phyloP scores from a whole-genome alignment of 2,113 vertebrate species.

The Mastomys coucha region DNA sequence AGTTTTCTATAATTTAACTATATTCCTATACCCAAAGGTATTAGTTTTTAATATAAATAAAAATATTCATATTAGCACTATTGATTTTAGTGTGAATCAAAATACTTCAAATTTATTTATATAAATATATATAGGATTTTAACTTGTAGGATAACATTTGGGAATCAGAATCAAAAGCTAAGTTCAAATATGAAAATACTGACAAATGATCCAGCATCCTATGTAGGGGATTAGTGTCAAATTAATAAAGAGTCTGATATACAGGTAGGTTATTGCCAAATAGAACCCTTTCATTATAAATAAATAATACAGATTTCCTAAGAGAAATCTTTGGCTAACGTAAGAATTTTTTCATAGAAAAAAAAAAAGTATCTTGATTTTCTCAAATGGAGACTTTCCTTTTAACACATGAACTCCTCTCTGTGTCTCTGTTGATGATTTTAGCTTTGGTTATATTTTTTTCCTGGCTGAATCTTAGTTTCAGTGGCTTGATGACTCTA shows the following conservation, averaged over 20 bases:
- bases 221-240: neutral
- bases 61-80: neutral
- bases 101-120: neutral
- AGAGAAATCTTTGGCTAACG: neutral
- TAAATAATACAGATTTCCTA: neutral
- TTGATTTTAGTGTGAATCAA: neutral
- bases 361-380: neutral
- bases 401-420: neutral
- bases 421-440: neutral
- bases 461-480: slow-evolving; percentile 6
- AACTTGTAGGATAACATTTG: neutral
- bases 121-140: neutral
- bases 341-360: neutral
- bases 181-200: slow-evolving; percentile 6
- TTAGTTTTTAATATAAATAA: neutral
- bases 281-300: neutral
- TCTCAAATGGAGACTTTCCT: neutral
- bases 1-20: neutral
- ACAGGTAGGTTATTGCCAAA: neutral
- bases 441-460: neutral
- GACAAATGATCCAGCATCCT: neutral
- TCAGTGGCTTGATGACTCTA: neutral
- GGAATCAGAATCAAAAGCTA: slow-evolving; percentile 45
- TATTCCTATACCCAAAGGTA: neutral
- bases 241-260: neutral